Percentiles rank a stretch among this genome's conserved stretches.
Conservation (phyloP, 2,888 invertebrate genomes). For the Seira musarum region DNA sequence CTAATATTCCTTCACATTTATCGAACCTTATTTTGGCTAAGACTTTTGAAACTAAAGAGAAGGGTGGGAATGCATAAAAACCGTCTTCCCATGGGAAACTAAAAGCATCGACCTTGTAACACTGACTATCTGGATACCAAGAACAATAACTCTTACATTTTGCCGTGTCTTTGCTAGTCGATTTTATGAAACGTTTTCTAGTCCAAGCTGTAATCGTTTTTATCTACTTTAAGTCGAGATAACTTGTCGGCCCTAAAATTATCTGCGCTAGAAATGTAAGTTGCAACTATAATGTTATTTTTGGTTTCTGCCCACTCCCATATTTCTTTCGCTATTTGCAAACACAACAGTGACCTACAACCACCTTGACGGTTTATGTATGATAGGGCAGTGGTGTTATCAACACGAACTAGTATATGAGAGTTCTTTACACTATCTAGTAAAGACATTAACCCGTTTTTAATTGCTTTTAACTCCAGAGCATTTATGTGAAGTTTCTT, state of each 20-base stretch:
- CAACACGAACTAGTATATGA: background rate
- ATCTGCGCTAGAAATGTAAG: too few relatives aligned
- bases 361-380: too few relatives aligned
- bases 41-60: conserved; percentile 17
- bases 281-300: too few relatives aligned
- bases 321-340: too few relatives aligned
- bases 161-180: too few relatives aligned
- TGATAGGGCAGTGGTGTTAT: conserved; percentile 12
- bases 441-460: background rate
- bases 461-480: background rate
- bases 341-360: conserved; percentile 35
- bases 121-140: conserved; percentile 26
- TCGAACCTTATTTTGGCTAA: conserved; percentile 44
- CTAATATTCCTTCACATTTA: conserved; percentile 23
- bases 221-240: too few relatives aligned
- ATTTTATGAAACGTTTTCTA: too few relatives aligned
- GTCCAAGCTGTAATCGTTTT: too few relatives aligned
- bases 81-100: conserved; percentile 30
- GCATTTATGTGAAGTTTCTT: conserved; percentile 5
- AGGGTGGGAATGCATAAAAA: conserved; percentile 51
- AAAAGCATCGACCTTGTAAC: conserved; percentile 44
- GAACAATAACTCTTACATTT: conserved; percentile 40
- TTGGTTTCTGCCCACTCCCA: too few relatives aligned
- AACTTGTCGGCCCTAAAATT: too few relatives aligned
- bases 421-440: background rate